Conservation (phyloP, 2,888 invertebrate species). For the Nudaria mundana region DNA sequence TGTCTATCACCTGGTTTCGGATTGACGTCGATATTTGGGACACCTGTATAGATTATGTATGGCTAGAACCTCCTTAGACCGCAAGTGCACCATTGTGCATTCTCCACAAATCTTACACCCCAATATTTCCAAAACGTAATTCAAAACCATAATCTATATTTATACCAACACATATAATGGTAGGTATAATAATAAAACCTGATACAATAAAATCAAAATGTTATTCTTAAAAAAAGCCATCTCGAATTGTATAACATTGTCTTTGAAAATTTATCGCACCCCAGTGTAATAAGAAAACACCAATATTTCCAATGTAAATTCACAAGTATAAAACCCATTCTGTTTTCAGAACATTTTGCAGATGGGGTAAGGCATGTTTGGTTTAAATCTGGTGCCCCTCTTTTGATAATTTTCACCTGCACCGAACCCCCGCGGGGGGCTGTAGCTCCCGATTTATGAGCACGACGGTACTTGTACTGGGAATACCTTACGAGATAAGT, state of each 20-base stretch:
- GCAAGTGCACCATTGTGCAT: too few species aligned
- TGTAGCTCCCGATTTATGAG: conserved; percentile 61
- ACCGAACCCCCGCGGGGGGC: conserved; percentile 40
- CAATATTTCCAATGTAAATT: conserved; percentile 32
- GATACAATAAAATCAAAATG: background rate
- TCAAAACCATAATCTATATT: too few species aligned
- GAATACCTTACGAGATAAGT: conserved; percentile 49
- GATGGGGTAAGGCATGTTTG: conserved; percentile 57
- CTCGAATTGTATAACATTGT: conserved; percentile 15
- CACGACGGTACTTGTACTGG: conserved; percentile 68
- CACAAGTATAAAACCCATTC: conserved; percentile 28
- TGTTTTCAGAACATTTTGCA: conserved; percentile 31
- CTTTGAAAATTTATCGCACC: conserved; percentile 28
- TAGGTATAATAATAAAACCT: too few species aligned
- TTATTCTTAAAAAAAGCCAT: too few species aligned
- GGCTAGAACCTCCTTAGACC: too few species aligned
- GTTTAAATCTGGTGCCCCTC: conserved; percentile 68
- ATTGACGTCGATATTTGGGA: too few species aligned
- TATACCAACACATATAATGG: too few species aligned
- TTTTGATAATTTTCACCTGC: conserved; percentile 79
- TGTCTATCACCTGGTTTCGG: too few species aligned
- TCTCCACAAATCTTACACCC: too few species aligned
- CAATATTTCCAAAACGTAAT: too few species aligned
- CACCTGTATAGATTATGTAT: too few species aligned
- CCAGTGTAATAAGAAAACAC: conserved; percentile 32